Base-by-base conservation (phyloP, 1,140 invertebrate species). In the Pogonognathellus flavescens region DNA sequence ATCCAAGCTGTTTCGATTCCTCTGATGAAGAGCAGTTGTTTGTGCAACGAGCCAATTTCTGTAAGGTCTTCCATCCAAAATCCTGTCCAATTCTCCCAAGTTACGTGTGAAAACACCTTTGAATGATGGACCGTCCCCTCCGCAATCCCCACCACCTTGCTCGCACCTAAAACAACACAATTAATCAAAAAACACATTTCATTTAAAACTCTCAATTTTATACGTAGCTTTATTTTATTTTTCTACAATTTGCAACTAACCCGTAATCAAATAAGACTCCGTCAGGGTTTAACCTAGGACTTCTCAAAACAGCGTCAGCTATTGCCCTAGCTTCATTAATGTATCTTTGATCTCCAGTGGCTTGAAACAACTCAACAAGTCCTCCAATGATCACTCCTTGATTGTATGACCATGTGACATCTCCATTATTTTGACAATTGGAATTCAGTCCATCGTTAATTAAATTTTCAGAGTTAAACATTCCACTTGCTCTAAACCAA, bases 311-410 rank as follows among this genome's bases (percentile, higher is more conserved):
- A 11, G 87, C 87, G 72, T 88, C 81, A 3, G 86, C 86, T 41
- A 88, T 88, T 13, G 76, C 52, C 25, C 57, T 82, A 0, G 88
- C 88, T 66, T 84, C 84, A 8, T 0, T 25, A 2, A 87, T 14
- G 50, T 86, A 86, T 0, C 18, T 41, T 1, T 20, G 8, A 53
- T 86, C 70, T 18, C 81, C 57, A 14, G 86, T 86, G 11, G 84
- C 88, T 18, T 70, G 70, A 52, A 59, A 62, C 5, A 88, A 53
- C 55, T 88, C 84, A 9, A 85, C 85, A 25, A 88, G 82, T 70
- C 88, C 88, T 25, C 88, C 88, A 0, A 88, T 50, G 49, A 88
- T 87, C 0, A 88, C 86, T 11, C 88, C 88, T 82, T 88, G 88
- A 49, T 88, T 88, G 62, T 88, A 88, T 3, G 84, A 53, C 88